Percentiles rank a stretch among this genome's conserved stretches.
Conservation (phyloP, 2,113 vertebrate genomes). For the Alligator mississippiensis region DNA sequence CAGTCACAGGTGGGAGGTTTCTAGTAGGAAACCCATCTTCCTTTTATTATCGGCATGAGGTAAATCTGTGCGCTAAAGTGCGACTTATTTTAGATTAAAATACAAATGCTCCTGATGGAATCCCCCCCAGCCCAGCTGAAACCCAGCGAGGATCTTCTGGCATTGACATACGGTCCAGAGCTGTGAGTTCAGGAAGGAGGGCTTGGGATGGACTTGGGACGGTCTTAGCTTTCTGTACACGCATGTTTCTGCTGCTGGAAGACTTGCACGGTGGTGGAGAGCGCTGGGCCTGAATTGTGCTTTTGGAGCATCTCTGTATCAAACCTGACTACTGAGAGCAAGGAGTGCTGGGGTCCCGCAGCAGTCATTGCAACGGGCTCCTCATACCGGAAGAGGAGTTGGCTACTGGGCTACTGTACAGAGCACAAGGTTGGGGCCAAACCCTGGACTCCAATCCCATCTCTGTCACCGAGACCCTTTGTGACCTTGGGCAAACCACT, state of each 20-base stretch:
- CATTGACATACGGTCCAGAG: neutral
- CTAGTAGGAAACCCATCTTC: neutral
- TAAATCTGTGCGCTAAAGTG: neutral
- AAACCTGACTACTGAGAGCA: no score
- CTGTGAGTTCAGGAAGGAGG: neutral
- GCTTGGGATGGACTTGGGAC: neutral
- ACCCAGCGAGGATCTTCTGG: neutral
- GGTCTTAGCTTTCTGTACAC: neutral
- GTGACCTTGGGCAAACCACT: neutral
- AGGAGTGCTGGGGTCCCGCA: no score
- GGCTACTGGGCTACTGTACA: rapidly evolving
- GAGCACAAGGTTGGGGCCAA: neutral
- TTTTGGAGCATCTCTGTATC: rapidly evolving
- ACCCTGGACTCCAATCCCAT: neutral
- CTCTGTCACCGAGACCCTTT: neutral
- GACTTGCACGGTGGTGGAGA: neutral
- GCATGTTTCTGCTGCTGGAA: neutral
- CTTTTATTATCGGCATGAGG: neutral
- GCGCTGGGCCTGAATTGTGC: neutral
- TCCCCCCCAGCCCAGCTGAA: neutral
- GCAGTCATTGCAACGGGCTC: rapidly evolving
- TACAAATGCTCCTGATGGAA: neutral
- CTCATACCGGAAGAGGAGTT: rapidly evolving
- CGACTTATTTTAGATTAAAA: neutral
- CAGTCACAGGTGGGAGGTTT: neutral